Conservation (phyloP, 2,113 vertebrate genomes). For the Scytalopus superciliaris region DNA sequence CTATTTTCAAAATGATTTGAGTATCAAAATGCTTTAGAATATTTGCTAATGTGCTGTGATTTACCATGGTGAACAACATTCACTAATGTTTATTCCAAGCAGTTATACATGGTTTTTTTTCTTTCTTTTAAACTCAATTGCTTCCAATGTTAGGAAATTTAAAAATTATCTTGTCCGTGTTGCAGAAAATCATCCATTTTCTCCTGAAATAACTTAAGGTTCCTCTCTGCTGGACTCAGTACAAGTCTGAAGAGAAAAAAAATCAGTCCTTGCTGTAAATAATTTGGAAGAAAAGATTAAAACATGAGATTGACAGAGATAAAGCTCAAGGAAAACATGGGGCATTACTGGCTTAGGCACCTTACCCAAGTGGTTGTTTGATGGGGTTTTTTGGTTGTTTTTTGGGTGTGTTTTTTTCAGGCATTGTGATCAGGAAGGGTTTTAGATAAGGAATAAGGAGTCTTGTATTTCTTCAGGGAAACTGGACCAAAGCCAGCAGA, state of each 20-base stretch:
- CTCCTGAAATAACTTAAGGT: background rate
- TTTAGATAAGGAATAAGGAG: background rate
- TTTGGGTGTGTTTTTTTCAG: background rate
- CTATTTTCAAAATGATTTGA: background rate
- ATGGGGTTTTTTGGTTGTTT: accelerated
- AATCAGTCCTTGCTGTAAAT: background rate
- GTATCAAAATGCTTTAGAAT: background rate
- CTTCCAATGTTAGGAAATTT: background rate
- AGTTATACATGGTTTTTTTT: background rate
- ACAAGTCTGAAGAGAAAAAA: background rate
- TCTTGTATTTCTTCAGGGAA: background rate
- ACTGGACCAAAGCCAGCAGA: background rate
- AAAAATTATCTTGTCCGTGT: background rate
- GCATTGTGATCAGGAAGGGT: background rate
- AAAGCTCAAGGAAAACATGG: background rate
- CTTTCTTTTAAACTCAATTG: background rate
- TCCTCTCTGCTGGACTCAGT: background rate
- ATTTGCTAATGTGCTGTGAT: conserved; percentile 17
- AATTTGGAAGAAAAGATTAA: background rate
- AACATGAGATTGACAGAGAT: background rate
- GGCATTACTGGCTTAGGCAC: background rate
- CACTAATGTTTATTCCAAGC: background rate
- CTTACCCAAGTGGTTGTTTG: background rate
- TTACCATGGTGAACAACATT: background rate
- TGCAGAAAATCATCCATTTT: background rate